Evolutionary conservation across 2,888 invertebrate genomes (phyloP).

Genomic region (Leucophenga maculata): DNA sequence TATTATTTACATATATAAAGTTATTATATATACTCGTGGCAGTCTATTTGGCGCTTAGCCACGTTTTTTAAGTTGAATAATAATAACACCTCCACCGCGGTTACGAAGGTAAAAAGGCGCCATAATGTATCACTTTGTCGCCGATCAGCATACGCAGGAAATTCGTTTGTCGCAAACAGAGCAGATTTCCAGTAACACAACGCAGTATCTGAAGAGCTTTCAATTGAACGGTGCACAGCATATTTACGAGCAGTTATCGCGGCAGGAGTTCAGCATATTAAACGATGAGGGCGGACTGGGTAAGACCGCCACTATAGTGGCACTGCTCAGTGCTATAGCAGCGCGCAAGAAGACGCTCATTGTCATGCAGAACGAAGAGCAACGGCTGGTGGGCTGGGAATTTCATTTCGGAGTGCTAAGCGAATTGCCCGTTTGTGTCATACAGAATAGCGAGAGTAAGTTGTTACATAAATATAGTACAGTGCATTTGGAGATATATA

Average conservation of each 20-base stretch:
- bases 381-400: constrained; percentile 64
- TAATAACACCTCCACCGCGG: constrained; percentile 41
- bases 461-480: neutral
- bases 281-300: constrained; percentile 71
- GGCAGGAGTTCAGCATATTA: constrained; percentile 63
- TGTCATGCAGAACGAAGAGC: constrained; percentile 66
- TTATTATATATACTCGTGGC: constrained; percentile 68
- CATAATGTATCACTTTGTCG: constrained; percentile 68
- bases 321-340: constrained; percentile 58
- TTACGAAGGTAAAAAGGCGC: constrained; percentile 12
- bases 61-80: constrained; percentile 36
- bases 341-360: constrained; percentile 61
- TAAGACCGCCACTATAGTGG: constrained; percentile 61
- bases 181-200: constrained; percentile 55
- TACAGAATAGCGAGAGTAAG: constrained; percentile 59
- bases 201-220: constrained; percentile 68
- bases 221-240: constrained; percentile 68
- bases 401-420: constrained; percentile 67
- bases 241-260: constrained; percentile 62
- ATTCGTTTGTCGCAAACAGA: constrained; percentile 55
- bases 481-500: neutral
- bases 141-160: constrained; percentile 60
- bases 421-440: constrained; percentile 55
- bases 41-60: constrained; percentile 66
- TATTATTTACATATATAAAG: constrained; percentile 70